These are phyloP conservation scores for Telmatochromis sp. DNA, from an alignment of 2,113 vertebrate species.

Conservation along the genomic window DNA sequence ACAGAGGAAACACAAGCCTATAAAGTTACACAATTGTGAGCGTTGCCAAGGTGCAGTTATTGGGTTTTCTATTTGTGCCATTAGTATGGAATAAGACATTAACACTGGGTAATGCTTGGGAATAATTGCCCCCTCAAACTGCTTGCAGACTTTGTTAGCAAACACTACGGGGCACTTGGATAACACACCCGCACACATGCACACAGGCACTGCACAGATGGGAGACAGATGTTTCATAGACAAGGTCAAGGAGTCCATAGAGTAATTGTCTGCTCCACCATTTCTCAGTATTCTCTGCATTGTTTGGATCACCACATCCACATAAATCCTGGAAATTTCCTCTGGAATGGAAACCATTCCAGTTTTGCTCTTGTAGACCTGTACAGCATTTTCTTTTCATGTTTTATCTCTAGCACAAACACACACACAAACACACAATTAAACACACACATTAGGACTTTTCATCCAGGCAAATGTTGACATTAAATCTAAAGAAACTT, in stretches of 20 bases:
- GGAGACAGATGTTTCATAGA: slow-evolving; percentile 63
- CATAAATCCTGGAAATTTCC: slow-evolving; percentile 69
- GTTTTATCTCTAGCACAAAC: neutral
- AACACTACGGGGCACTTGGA: slow-evolving; percentile 18
- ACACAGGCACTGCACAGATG: slow-evolving; percentile 44
- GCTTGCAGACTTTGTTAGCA: slow-evolving; percentile 50
- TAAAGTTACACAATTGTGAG: slow-evolving; percentile 35
- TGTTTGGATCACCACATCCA: slow-evolving; percentile 53
- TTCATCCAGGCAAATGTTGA: neutral
- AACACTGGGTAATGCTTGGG: slow-evolving; percentile 28
- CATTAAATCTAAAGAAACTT: neutral
- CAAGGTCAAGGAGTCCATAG: slow-evolving; percentile 57
- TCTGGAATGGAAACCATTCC: slow-evolving; percentile 61
- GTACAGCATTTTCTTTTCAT: neutral
- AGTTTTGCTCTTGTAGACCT: slow-evolving; percentile 6
- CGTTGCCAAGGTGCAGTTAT: slow-evolving; percentile 13
- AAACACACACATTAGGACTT: neutral
- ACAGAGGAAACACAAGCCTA: slow-evolving; percentile 10
- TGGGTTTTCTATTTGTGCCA: slow-evolving; percentile 34
- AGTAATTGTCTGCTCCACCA: slow-evolving; percentile 44
- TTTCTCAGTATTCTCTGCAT: slow-evolving; percentile 42
- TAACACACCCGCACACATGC: neutral
- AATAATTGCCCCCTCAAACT: slow-evolving; percentile 52
- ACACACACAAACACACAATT: neutral
- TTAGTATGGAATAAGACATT: slow-evolving; percentile 42